phyloP scores from a whole-genome alignment of 2,113 vertebrate species.

The Pseudorasbora parva region DNA sequence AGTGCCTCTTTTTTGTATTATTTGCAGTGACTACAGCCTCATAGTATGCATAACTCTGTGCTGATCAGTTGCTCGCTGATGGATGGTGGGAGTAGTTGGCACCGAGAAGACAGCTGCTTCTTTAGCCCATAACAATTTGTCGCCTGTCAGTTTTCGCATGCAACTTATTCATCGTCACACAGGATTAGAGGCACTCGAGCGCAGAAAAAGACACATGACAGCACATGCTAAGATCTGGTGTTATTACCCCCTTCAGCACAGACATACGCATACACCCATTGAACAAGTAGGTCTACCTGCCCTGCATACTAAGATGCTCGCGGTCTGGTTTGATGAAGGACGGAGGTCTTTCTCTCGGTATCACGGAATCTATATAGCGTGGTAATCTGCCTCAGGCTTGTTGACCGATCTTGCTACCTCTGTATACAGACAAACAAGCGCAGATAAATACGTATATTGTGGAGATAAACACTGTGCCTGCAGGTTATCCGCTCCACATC shows the following conservation, averaged over 20 bases:
- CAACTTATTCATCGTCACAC: slow-evolving; percentile 37
- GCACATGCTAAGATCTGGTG: not conserved
- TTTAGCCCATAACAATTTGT: slow-evolving; percentile 48
- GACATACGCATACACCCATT: slow-evolving; percentile 21
- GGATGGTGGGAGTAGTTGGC: slow-evolving; percentile 41
- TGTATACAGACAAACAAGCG: slow-evolving; percentile 19
- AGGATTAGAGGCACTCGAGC: slow-evolving; percentile 41
- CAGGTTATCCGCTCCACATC: slow-evolving; percentile 12
- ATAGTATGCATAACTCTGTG: slow-evolving; percentile 19
- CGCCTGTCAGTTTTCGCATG: slow-evolving; percentile 21
- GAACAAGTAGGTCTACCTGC: slow-evolving; percentile 44
- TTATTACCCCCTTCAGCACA: slow-evolving; percentile 35
- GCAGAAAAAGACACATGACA: slow-evolving; percentile 22
- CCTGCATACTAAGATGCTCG: slow-evolving; percentile 54
- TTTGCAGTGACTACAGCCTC: slow-evolving; percentile 27
- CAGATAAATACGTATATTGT: slow-evolving; percentile 1
- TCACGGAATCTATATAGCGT: slow-evolving; percentile 43
- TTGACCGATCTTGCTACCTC: slow-evolving; percentile 42
- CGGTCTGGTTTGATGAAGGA: slow-evolving; percentile 42
- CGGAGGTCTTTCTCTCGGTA: slow-evolving; percentile 13
- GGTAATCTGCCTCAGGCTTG: slow-evolving; percentile 43
- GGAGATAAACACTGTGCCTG: slow-evolving; percentile 7
- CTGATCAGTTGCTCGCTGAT: slow-evolving; percentile 32
- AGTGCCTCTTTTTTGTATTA: not conserved
- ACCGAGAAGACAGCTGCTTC: slow-evolving; percentile 33